phyloP scores from a whole-genome alignment of 35 echinoderm and acorn worm species.

The Holothuria glaberrima region DNA sequence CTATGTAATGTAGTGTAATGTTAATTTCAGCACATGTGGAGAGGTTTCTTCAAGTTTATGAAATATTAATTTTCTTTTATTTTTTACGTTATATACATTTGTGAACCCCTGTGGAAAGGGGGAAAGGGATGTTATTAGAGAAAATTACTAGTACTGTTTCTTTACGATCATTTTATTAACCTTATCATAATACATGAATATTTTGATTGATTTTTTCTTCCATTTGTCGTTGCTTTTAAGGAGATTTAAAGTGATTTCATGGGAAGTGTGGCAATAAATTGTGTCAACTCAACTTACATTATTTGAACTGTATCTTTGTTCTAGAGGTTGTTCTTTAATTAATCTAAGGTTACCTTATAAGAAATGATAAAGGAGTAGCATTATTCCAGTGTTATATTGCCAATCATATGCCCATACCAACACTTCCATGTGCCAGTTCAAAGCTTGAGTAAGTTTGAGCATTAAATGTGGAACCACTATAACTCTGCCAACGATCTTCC shows the following conservation, averaged over 20 bases:
- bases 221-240: not conserved
- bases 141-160: conserved; percentile 1
- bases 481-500: not conserved
- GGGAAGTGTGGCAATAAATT: too few relatives aligned
- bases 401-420: not conserved
- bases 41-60: too few relatives aligned
- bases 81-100: not conserved
- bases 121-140: conserved; percentile 10
- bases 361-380: not conserved
- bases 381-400: not conserved
- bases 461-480: too few relatives aligned
- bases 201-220: conserved; percentile 2
- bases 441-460: not conserved
- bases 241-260: too few relatives aligned
- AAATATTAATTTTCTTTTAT: not conserved
- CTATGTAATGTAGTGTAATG: too few relatives aligned
- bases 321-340: too few relatives aligned
- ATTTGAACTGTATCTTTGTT: too few relatives aligned
- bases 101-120: not conserved
- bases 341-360: not conserved
- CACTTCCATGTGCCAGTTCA: not conserved
- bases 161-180: not conserved
- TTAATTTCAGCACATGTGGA: too few relatives aligned
- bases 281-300: too few relatives aligned
- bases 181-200: too few relatives aligned